A percentile compares a stretch with the other conserved stretches of the same genome.
Evolutionary conservation across 2,113 vertebrate species (phyloP).

Genomic region (Gnathonemus longibarbis): DNA sequence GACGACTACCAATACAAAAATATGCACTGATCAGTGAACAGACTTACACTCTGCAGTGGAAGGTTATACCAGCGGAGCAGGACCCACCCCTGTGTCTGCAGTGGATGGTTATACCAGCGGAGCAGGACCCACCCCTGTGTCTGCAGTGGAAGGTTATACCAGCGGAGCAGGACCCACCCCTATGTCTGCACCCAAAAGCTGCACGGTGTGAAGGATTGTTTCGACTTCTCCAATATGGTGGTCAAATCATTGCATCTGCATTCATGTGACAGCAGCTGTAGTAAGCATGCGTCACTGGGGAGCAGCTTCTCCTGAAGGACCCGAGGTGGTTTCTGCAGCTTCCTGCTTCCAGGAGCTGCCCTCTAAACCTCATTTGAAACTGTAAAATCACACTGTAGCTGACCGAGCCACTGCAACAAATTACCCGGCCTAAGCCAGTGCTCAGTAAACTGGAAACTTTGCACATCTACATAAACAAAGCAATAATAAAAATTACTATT

Average conservation of each 20-base stretch:
- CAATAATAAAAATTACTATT: neutral
- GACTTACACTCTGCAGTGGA: neutral
- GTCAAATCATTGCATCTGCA: neutral
- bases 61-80: neutral
- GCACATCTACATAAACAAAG: neutral
- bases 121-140: neutral
- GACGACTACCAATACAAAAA: neutral
- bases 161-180: neutral
- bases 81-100: neutral
- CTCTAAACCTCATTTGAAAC: neutral
- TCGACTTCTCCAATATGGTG: neutral
- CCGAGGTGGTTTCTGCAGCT: neutral
- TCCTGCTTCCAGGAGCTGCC: neutral
- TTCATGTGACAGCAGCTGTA: neutral
- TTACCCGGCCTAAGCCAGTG: neutral
- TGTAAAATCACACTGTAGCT: neutral
- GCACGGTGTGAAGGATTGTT: neutral
- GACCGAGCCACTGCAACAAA: neutral
- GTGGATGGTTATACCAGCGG: too few species aligned
- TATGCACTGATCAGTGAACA: neutral
- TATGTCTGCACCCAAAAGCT: neutral
- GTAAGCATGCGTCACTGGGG: neutral
- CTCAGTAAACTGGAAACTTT: neutral
- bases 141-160: neutral
- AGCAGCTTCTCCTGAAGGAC: neutral